Evolutionary conservation across 2,888 invertebrate species (phyloP), one percentile per base, ranked within the genome.

Genomic region (Amphipoea oculea): DNA sequence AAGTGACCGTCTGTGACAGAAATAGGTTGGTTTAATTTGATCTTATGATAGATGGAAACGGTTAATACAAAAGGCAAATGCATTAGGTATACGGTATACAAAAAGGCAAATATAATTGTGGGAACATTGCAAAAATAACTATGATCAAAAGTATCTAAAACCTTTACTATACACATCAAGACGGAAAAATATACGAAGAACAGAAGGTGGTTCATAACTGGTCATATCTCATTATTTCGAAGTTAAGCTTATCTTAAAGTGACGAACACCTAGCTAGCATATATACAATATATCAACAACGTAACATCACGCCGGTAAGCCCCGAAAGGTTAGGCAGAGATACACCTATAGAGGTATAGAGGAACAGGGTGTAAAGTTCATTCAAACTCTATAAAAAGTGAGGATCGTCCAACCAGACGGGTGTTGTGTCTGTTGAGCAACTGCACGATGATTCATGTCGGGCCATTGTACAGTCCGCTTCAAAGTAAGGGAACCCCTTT

Each of bases 1-100:
- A 73, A 66, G 54, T 66, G 69, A 65, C 14, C 51, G 51, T 51
- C 42, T 82, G 69, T 73, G 78, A 83, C 78, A 78, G 65, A 70
- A 73, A 70, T 73, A 5, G 69, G 54, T 69, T 65, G 51, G 29
- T 60, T 70, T 74, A 65, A 73, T 78, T 73, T 54, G 45, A 83
- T 82, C 23, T 2, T 29, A 60, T 78, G 40, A 71, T 79, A 71
- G 9, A 69, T 45, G 17, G 12, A 23, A 23, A 29, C 17, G 48
- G 36, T 66, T 29, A 40, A 6, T 77, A 66, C 66, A 57, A 45
- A 57, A 48, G 2, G 5, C 29, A 14, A 73, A 23, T 45, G 14
- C 17, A 5, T 29, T 29, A 2, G 23, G 12, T 23, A 17, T 3
- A 23, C 40, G 42, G 7, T 42, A 0, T 12, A 4, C 4, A 42